Conservation (phyloP, 2,888 invertebrate genomes). For the Eristalinus aeneus region DNA sequence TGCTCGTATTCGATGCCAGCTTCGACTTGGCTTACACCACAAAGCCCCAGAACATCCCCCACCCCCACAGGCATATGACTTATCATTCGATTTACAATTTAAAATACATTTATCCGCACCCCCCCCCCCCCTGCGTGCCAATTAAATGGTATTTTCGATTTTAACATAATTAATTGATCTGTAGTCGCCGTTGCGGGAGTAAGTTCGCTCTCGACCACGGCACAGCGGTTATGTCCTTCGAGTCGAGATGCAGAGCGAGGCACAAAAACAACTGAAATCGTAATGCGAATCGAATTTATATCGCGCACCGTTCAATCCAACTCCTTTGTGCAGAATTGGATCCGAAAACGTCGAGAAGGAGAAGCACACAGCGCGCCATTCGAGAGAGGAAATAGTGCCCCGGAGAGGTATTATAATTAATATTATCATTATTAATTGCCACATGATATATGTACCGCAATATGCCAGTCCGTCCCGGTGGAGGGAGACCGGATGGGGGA, state of each 20-base stretch:
- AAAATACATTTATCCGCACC: slow-evolving; percentile 53
- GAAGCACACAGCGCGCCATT: neutral
- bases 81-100: slow-evolving; percentile 18
- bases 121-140: slow-evolving; percentile 43
- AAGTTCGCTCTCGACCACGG: neutral
- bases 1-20: slow-evolving; percentile 32
- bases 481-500: neutral
- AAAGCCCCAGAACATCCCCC: neutral
- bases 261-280: slow-evolving; percentile 21
- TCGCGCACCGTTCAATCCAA: too few species aligned
- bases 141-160: slow-evolving; percentile 58
- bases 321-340: slow-evolving; percentile 54
- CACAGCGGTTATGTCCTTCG: neutral
- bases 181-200: slow-evolving; percentile 55
- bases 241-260: slow-evolving; percentile 2
- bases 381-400: slow-evolving; percentile 56
- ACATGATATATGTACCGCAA: slow-evolving; percentile 46
- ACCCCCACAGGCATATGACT: neutral
- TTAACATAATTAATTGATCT: slow-evolving; percentile 68
- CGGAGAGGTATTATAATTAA: slow-evolving; percentile 68
- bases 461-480: neutral
- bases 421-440: slow-evolving; percentile 70
- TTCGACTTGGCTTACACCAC: slow-evolving; percentile 7
- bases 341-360: slow-evolving; percentile 42
- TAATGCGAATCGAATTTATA: slow-evolving; percentile 58